A percentile compares a stretch with the other conserved stretches of the same genome.
Conservation (phyloP, 2,113 vertebrate genomes). For the Scophthalmus maximus region DNA sequence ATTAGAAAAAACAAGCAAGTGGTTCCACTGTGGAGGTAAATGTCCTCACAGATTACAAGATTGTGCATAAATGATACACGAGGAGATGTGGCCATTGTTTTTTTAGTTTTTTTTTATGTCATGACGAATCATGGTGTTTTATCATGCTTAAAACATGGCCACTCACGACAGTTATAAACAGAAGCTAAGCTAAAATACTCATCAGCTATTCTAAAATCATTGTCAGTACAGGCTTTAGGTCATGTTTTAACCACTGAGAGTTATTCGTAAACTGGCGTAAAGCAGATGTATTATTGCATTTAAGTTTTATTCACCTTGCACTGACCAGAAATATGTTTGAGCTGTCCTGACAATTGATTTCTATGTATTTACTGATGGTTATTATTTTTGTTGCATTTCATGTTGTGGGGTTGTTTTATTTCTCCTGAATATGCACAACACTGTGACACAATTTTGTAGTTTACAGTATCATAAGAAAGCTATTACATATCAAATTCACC, state of each 20-base stretch:
- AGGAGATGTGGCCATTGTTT: background rate
- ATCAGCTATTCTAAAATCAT: background rate
- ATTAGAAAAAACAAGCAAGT: slow-evolving; percentile 36
- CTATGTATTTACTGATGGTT: background rate
- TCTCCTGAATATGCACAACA: background rate
- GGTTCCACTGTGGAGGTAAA: slow-evolving; percentile 34
- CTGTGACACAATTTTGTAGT: background rate
- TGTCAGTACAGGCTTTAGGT: too few relatives aligned
- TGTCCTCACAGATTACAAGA: slow-evolving; percentile 14
- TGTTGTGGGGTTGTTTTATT: too few relatives aligned
- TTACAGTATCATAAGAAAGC: background rate
- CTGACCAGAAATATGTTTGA: slow-evolving; percentile 6
- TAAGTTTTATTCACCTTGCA: background rate
- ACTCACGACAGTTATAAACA: background rate
- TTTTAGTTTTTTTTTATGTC: too few relatives aligned
- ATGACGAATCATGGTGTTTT: background rate
- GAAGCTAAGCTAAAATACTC: background rate
- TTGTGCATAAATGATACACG: background rate
- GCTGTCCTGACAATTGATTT: background rate
- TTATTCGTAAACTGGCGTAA: background rate
- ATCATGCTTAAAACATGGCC: slow-evolving; percentile 18
- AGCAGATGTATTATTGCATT: slow-evolving; percentile 36
- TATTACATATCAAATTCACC: background rate
- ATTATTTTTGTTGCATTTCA: too few relatives aligned
- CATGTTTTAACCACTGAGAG: background rate